These are phyloP conservation scores for Epistrophe eligans DNA, from an alignment of 2,888 invertebrate genomes.

Conservation along the genomic window DNA sequence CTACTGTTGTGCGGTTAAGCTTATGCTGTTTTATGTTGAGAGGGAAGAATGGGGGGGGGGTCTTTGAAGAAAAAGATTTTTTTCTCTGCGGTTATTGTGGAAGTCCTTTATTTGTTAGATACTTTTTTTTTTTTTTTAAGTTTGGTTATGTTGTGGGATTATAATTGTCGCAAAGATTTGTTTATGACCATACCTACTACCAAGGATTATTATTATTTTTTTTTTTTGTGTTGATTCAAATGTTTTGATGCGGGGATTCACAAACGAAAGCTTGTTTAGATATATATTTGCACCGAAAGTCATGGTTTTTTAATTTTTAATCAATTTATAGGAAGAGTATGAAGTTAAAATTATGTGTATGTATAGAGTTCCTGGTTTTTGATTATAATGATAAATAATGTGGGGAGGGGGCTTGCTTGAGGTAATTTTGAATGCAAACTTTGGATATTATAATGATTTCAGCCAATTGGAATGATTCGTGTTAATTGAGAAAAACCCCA, in stretches of 20 bases:
- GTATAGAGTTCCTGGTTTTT: not conserved
- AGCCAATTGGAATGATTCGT: not conserved
- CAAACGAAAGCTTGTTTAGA: slow-evolving; percentile 18
- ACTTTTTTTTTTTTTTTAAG: slow-evolving; percentile 33
- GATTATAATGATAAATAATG: not conserved
- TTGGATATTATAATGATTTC: not conserved
- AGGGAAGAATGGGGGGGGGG: not conserved
- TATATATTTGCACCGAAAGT: slow-evolving; percentile 32
- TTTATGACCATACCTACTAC: slow-evolving; percentile 40
- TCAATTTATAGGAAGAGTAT: slow-evolving; percentile 11
- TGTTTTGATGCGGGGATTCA: slow-evolving; percentile 13
- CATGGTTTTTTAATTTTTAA: slow-evolving; percentile 20
- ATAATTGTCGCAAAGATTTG: slow-evolving; percentile 70
- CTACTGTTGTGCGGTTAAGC: slow-evolving; percentile 67
- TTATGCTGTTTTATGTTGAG: slow-evolving; percentile 48
- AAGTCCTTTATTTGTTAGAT: slow-evolving; percentile 62
- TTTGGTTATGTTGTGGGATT: slow-evolving; percentile 52
- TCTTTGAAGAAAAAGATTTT: not conserved
- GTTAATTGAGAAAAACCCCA: too few relatives aligned
- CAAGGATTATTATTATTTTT: not conserved
- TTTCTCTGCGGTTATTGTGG: slow-evolving; percentile 38
- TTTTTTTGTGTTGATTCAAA: slow-evolving; percentile 19
- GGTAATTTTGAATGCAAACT: not conserved
- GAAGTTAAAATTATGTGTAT: not conserved
- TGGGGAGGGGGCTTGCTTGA: slow-evolving; percentile 12